These are phyloP conservation scores for Gastracanthus pulcherrimus DNA, from an alignment of 2,888 invertebrate species.

Conservation along the genomic window DNA sequence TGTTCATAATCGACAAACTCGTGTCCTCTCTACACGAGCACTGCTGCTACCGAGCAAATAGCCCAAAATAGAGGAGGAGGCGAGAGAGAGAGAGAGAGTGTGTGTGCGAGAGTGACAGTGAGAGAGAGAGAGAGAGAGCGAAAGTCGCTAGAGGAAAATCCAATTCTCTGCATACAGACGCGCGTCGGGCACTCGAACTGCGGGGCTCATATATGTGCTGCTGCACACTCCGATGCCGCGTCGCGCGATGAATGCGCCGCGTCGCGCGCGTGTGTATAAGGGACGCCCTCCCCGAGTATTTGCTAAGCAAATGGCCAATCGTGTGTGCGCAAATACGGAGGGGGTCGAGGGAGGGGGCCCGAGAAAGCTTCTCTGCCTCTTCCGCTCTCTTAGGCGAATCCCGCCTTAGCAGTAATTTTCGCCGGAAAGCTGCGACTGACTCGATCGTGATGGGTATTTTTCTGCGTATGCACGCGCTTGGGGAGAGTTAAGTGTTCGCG, in stretches of 20 bases:
- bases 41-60: background rate
- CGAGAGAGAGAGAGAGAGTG: too few species aligned
- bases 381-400: background rate
- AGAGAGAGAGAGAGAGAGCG: too few species aligned
- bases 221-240: too few species aligned
- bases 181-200: too few species aligned
- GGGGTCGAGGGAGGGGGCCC: background rate
- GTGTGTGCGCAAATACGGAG: constrained; percentile 56
- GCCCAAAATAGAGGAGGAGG: too few species aligned
- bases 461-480: too few species aligned
- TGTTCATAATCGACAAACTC: constrained; percentile 25
- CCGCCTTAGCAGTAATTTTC: background rate
- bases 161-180: constrained; percentile 5
- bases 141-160: constrained; percentile 10
- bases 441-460: too few species aligned
- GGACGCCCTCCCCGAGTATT: constrained; percentile 61
- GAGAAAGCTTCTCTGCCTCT: background rate
- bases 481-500: too few species aligned
- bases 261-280: too few species aligned
- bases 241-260: constrained; percentile 20
- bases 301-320: constrained; percentile 73
- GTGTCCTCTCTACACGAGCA: background rate
- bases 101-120: too few species aligned
- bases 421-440: too few species aligned
- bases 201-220: too few species aligned